A percentile compares a stretch with the other conserved stretches of the same genome.
Conservation (phyloP, 2,113 vertebrate species). For the Notiomystis cincta region DNA sequence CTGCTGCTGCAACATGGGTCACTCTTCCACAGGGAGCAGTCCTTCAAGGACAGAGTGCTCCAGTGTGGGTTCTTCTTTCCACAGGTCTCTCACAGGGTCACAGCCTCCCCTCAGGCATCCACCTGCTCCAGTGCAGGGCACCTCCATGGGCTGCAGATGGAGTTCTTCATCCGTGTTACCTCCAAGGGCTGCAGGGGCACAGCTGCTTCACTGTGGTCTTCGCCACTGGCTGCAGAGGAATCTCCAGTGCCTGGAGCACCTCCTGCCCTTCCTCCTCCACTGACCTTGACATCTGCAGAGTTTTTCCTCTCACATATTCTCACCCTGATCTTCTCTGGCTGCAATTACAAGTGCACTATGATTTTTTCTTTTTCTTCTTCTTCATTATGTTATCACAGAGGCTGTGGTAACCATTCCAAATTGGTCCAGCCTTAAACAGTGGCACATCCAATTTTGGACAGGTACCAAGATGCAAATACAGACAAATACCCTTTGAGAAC, state of each 20-base stretch:
- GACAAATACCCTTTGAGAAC: not conserved
- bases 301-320: not conserved
- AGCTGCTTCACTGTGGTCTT: not conserved
- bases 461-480: not conserved
- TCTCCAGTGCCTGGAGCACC: too few relatives aligned
- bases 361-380: not conserved
- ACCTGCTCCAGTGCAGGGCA: not conserved
- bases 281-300: not conserved
- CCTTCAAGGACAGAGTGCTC: not conserved
- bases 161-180: not conserved
- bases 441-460: rapidly evolving
- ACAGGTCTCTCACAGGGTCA: not conserved
- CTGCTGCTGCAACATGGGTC: not conserved
- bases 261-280: not conserved
- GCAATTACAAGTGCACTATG: not conserved
- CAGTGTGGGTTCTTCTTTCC: not conserved
- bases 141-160: not conserved
- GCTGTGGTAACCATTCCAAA: not conserved
- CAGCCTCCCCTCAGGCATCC: not conserved
- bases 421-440: not conserved
- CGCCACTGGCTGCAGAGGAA: too few relatives aligned
- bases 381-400: not conserved
- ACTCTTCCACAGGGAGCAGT: not conserved
- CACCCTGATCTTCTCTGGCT: not conserved
- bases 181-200: not conserved